phyloP scores from a whole-genome alignment of 2,797 vertebrate genomes.

The Alosa sapidissima region DNA sequence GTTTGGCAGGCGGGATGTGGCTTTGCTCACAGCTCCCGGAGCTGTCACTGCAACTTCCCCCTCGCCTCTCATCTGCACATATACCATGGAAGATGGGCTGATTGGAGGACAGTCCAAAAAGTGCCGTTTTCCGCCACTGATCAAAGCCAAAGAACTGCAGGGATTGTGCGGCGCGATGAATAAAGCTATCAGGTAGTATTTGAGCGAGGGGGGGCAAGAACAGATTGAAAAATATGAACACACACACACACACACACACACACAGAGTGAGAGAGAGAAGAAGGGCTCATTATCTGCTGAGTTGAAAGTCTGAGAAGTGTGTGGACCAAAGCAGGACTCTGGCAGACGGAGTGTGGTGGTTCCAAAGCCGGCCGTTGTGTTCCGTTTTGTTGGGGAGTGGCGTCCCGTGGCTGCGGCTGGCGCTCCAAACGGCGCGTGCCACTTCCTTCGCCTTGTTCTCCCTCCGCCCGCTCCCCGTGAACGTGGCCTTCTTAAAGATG shows the following conservation, averaged over 20 bases:
- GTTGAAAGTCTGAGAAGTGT: not conserved
- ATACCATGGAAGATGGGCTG: slow-evolving; percentile 37
- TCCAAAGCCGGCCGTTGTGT: not conserved
- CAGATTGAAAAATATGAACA: slow-evolving; percentile 6
- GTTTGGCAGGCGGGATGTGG: slow-evolving; percentile 48
- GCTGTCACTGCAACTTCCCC: slow-evolving; percentile 44
- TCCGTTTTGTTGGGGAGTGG: not conserved
- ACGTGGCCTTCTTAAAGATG: not conserved
- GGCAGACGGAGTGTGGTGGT: not conserved
- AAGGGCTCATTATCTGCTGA: not conserved
- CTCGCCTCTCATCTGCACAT: slow-evolving; percentile 38
- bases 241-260: slow-evolving; percentile 2
- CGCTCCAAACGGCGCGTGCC: not conserved
- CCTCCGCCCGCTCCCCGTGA: not conserved
- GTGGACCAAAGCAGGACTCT: not conserved
- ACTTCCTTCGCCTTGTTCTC: not conserved
- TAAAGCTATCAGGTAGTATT: slow-evolving; percentile 51
- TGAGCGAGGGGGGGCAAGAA: slow-evolving; percentile 48
- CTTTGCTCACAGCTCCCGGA: slow-evolving; percentile 46
- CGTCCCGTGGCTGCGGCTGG: not conserved
- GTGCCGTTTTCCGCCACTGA: slow-evolving; percentile 44
- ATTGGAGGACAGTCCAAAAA: slow-evolving; percentile 50
- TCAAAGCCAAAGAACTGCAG: slow-evolving; percentile 49
- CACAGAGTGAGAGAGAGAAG: not conserved
- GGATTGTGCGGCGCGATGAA: slow-evolving; percentile 42